Base-by-base conservation (phyloP, 1,140 invertebrate species). In the Luehdorfia chinensis region DNA sequence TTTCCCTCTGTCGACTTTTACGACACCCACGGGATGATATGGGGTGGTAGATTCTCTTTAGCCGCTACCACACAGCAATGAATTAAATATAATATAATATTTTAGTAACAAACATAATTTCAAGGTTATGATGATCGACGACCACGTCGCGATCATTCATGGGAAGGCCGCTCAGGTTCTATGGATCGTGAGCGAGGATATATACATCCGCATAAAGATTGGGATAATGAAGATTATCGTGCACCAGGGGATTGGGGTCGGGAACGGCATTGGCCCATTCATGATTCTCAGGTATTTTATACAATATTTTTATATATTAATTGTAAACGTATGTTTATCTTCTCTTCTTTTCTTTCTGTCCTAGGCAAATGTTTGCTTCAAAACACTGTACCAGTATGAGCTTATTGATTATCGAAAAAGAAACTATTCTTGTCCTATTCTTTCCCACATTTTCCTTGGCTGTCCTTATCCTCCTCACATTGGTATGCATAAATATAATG, bases 151-250 rank as follows among this genome's bases (percentile, higher is more conserved):
- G 85, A 88, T 58, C 77, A 66, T 41, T 83, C 85, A 0, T 88
- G 87, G 87, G 87, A 88, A 41, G 76, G 83, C 2, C 67, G 84
- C 8, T 85, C 84, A 39, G 74, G 75, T 28, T 87, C 87, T 6
- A 62, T 87, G 16, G 87, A 88, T 31, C 73, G 77, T 30, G 87
- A 88, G 16, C 70, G 84, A 36, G 73, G 70, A n/a, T 87, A 87
- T 48, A 75, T 87, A 46, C 87, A 87, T 66, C 65, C 76, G 1
- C 84, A 84, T 52, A 88, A 88, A 66, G 87, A 88, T 8, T 88
- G 87, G 87, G 87, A 88, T 11, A 84, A 74, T 67, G 87, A 88
- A 28, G 87, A 87, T 36, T 88, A 87, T 44, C 75, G 81, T 34
- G 59, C 66, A 7, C 55, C 59, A 18, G 76, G 70, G n/a, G 84